These are phyloP conservation scores for Spinus olivaceus DNA, from an alignment of 2,797 vertebrate species.

Conservation along the genomic window DNA sequence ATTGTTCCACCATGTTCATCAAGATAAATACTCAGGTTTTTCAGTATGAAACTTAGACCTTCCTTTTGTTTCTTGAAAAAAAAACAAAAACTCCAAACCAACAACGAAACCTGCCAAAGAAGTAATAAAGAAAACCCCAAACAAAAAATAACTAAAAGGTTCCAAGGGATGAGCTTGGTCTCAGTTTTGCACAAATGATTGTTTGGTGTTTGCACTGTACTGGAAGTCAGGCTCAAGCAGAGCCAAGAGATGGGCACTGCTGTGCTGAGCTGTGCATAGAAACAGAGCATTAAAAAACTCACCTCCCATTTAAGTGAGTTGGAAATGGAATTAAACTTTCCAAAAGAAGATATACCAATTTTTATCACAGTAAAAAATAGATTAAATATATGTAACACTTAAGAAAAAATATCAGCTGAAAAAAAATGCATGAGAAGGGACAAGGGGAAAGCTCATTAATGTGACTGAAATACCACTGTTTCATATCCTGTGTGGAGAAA, in stretches of 20 bases:
- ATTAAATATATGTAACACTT: neutral
- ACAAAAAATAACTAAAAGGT: neutral
- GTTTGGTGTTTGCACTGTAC: neutral
- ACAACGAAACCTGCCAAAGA: neutral
- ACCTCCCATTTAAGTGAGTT: neutral
- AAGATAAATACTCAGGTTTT: neutral
- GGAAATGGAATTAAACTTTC: neutral
- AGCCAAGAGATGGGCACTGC: neutral
- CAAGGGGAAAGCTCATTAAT: neutral
- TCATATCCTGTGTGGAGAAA: neutral
- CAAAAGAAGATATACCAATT: neutral
- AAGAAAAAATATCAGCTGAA: neutral
- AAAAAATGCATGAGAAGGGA: neutral
- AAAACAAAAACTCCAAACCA: neutral
- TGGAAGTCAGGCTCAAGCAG: neutral
- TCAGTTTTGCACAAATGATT: neutral
- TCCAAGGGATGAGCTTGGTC: neutral
- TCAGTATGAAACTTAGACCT: neutral
- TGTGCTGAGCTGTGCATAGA: neutral
- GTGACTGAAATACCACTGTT: neutral
- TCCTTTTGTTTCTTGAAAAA: neutral
- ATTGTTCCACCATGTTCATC: neutral
- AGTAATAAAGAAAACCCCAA: neutral
- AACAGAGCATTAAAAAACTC: neutral
- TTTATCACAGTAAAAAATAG: neutral